Percentiles rank a stretch among this genome's conserved stretches.
Conservation (phyloP, 2,888 invertebrate species). For the Thymelicus sylvestris region DNA sequence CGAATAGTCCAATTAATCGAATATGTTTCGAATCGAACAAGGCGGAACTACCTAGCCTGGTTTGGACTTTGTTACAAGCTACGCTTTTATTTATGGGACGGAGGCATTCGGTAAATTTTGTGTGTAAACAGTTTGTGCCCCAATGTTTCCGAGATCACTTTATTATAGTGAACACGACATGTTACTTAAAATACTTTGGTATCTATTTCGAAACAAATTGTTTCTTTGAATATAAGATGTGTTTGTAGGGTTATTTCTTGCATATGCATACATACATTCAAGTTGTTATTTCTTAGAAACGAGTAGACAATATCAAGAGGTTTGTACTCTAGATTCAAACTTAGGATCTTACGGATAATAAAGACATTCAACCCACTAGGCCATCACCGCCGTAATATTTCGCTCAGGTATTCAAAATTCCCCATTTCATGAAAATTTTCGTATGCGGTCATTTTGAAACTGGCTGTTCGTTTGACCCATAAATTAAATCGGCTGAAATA, state of each 20-base stretch:
- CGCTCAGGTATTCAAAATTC: neutral
- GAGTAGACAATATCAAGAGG: no score
- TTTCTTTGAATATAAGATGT: neutral
- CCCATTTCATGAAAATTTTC: constrained; percentile 2
- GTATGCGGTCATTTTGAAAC: neutral
- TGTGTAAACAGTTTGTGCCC: neutral
- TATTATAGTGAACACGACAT: constrained; percentile 25
- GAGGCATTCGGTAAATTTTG: constrained; percentile 5
- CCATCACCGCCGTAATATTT: neutral
- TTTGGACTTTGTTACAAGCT: constrained; percentile 17
- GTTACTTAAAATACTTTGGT: constrained; percentile 11
- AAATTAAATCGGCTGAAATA: constrained; percentile 6
- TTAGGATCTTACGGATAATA: no score
- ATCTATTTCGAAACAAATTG: neutral
- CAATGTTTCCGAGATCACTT: constrained; percentile 24
- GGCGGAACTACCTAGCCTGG: constrained; percentile 16
- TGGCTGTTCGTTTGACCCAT: constrained; percentile 3
- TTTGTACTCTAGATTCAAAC: no score
- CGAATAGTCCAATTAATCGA: constrained; percentile 64
- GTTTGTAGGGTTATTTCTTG: no score
- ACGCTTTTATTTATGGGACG: constrained; percentile 31
- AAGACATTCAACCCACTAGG: neutral
- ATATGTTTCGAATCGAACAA: constrained; percentile 14
- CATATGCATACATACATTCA: no score
- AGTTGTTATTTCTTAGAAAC: no score